Conservation (phyloP, 1,140 invertebrate genomes). For the Mactra quadrangularis region DNA sequence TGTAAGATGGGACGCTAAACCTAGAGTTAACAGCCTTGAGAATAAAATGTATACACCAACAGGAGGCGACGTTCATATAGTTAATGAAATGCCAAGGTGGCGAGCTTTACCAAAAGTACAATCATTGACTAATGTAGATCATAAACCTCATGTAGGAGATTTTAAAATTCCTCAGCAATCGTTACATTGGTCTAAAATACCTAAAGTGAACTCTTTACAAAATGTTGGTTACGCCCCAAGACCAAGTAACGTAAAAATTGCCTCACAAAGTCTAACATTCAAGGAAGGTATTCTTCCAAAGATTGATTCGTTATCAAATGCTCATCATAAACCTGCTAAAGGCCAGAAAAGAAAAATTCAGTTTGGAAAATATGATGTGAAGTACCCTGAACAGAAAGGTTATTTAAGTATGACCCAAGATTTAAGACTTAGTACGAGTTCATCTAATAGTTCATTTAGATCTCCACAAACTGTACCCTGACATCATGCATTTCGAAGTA, state of each 20-base stretch:
- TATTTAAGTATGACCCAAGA: constrained; percentile 57
- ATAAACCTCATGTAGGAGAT: constrained; percentile 62
- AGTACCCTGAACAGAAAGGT: constrained; percentile 53
- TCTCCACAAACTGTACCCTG: constrained; percentile 47
- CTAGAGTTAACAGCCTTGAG: constrained; percentile 74
- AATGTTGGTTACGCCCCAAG: constrained; percentile 89
- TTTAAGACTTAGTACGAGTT: constrained; percentile 25
- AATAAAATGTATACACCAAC: constrained; percentile 71
- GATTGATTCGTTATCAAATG: constrained; percentile 72
- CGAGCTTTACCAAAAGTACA: constrained; percentile 85
- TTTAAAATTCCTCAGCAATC: constrained; percentile 7
- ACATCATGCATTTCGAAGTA: constrained; percentile 44
- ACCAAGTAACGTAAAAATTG: constrained; percentile 66
- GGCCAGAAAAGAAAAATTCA: constrained; percentile 51
- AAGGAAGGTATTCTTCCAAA: constrained; percentile 64
- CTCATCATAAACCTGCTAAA: constrained; percentile 74
- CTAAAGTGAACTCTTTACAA: constrained; percentile 93
- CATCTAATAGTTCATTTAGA: constrained; percentile 7
- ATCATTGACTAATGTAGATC: constrained; percentile 71
- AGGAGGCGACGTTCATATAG: constrained; percentile 72
- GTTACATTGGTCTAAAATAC: constrained; percentile 54
- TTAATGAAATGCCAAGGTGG: constrained; percentile 93
- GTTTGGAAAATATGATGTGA: constrained; percentile 33
- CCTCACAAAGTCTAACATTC: constrained; percentile 90
- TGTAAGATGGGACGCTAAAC: constrained; percentile 86